Percentiles rank a stretch among this genome's conserved stretches.
phyloP scores from a whole-genome alignment of 2,113 vertebrate species.

The Dinomys branickii region DNA sequence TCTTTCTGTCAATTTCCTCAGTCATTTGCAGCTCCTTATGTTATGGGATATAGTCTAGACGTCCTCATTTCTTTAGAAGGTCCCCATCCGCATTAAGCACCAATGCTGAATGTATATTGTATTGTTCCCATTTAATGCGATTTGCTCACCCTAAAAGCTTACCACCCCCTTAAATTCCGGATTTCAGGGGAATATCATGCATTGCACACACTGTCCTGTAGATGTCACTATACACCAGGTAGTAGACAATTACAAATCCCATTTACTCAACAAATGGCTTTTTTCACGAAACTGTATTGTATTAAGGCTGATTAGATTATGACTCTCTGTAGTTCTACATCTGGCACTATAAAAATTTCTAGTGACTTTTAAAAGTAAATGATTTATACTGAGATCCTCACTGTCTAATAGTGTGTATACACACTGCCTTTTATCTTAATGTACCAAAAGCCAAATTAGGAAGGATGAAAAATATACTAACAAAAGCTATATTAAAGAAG shows the following conservation, averaged over 20 bases:
- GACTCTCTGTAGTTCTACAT: not conserved
- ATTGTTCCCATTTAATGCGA: slow-evolving; percentile 31
- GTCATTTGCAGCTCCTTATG: slow-evolving; percentile 72
- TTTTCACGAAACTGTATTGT: slow-evolving; percentile 58
- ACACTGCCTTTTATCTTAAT: not conserved
- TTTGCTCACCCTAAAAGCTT: slow-evolving; percentile 44
- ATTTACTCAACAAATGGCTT: slow-evolving; percentile 59
- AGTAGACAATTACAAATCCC: slow-evolving; percentile 41
- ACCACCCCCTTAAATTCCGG: slow-evolving; percentile 35
- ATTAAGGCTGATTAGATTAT: slow-evolving; percentile 62
- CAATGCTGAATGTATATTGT: slow-evolving; percentile 70
- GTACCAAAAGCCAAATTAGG: not conserved
- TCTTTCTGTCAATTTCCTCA: slow-evolving; percentile 67
- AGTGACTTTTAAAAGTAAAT: slow-evolving; percentile 51
- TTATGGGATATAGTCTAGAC: slow-evolving; percentile 49
- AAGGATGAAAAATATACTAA: not conserved
- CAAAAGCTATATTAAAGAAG: not conserved
- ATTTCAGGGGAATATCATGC: not conserved
- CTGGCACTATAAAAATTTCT: slow-evolving; percentile 1
- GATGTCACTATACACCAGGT: slow-evolving; percentile 85
- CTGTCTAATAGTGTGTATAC: not conserved
- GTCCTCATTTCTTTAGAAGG: slow-evolving; percentile 63
- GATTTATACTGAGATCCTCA: not conserved
- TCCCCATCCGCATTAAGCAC: slow-evolving; percentile 47
- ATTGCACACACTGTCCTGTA: slow-evolving; percentile 76